Evolutionary conservation across 1,140 invertebrate species (phyloP).

Genomic region (Dolichoris vasculosae): DNA sequence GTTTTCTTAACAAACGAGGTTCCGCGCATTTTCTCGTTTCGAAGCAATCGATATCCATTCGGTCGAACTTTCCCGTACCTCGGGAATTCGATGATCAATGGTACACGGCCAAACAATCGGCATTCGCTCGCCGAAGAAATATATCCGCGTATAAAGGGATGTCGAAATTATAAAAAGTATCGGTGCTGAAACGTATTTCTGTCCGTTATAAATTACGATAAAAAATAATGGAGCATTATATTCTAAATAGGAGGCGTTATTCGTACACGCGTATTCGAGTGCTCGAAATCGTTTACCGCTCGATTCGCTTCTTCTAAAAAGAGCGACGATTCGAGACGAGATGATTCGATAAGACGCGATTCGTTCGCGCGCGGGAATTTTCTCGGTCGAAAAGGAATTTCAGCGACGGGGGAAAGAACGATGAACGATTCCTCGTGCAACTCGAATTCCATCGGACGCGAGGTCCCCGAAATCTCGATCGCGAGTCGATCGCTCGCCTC

Average conservation of each 20-base stretch:
- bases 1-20: background rate
- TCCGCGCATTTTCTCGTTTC: background rate
- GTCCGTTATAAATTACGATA: background rate
- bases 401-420: background rate
- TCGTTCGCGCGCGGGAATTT: background rate
- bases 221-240: background rate
- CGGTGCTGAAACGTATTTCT: background rate
- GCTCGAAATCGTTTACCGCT: background rate
- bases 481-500: no score
- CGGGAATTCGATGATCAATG: background rate
- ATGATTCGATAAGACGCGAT: background rate
- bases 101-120: background rate
- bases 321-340: background rate
- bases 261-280: no score
- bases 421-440: no score
- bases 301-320: background rate
- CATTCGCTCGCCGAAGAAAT: background rate
- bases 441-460: no score
- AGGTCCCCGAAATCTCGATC: no score
- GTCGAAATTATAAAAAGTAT: slow-evolving; percentile 2
- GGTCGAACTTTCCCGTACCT: background rate
- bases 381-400: background rate
- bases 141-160: background rate
- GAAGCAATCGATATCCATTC: background rate
- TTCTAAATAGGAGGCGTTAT: background rate